Evolutionary conservation across 2,113 vertebrate species (phyloP), one percentile per base, ranked within the genome.

Genomic region (Asarcornis scutulata): DNA sequence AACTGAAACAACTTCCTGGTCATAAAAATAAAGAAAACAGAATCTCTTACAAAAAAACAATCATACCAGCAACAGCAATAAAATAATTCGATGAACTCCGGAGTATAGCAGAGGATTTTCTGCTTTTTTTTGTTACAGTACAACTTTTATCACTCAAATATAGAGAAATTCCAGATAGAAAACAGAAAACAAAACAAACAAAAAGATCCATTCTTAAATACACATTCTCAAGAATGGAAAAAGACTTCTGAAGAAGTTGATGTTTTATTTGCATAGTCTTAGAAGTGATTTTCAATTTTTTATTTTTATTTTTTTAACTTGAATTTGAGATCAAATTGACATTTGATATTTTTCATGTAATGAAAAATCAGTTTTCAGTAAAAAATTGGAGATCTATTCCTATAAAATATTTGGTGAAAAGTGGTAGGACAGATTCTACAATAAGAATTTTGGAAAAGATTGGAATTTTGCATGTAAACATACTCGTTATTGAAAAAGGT

Each of bases 381-480:
- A 66, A 78, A 95, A 5, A 1, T 5, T 69, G 12, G 5, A 71
- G 31, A 88, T 3, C 15, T 75, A 75, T 75, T 93, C 86, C 46
- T 75, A 46, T n/a, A 42, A 78, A 88, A 83, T 56, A 36, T 22
- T 72, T 78, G 36, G 50, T 4, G 16, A 94, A 88, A 83, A 88
- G 59, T 56, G 16, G 81, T 68, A 42, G 38, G 36, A 76, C 46
- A 86, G 76, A 94, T 86, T 92, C 53, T 60, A 92, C 32, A 85
- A 71, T 10, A 87, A 55, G 32, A 59, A 63, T 81, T 91, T 91
- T 93, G 90, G 80, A 90, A 86, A 92, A 82, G 14, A 93, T 44
- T 7, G 7, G 8, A 95, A 81, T 68, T 90, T 64, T 71, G 5
- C 64, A 64, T 75, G 53, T 56, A 95, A 93, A 96, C 71, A 80